Conservation (phyloP, 2,888 invertebrate species). For the Subacronicta megacephala region DNA sequence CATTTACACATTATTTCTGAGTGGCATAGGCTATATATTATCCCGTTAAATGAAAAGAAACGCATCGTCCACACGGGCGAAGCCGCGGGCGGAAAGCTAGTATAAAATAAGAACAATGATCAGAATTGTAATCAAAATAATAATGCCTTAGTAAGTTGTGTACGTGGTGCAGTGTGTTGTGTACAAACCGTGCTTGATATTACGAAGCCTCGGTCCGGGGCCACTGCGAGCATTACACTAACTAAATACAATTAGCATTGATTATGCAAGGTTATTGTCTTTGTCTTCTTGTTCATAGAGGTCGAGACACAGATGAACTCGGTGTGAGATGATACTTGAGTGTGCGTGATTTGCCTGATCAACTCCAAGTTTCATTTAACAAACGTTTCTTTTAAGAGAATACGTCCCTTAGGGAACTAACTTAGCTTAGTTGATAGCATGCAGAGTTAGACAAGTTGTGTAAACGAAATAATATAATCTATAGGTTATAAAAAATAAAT, state of each 20-base stretch:
- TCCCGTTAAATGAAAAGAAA: no score
- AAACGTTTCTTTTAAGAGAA: background rate
- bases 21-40: no score
- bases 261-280: constrained; percentile 13
- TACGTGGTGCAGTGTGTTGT: constrained; percentile 10
- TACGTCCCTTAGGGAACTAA: no score
- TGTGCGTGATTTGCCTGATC: constrained; percentile 20
- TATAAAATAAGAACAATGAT: constrained; percentile 11
- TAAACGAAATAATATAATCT: no score
- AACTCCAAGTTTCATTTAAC: background rate
- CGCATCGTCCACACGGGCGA: no score
- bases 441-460: no score
- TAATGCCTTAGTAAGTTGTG: constrained; percentile 11
- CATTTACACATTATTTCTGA: no score
- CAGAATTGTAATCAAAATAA: constrained; percentile 27
- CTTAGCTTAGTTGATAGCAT: no score
- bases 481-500: no score
- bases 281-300: background rate
- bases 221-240: background rate
- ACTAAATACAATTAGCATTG: constrained; percentile 25
- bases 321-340: constrained; percentile 2
- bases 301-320: constrained; percentile 10
- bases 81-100: no score
- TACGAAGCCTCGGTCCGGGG: background rate
- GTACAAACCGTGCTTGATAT: background rate